These are phyloP conservation scores for Drosophila erecta DNA, from an alignment of 1,140 invertebrate species.

Conservation along the genomic window DNA sequence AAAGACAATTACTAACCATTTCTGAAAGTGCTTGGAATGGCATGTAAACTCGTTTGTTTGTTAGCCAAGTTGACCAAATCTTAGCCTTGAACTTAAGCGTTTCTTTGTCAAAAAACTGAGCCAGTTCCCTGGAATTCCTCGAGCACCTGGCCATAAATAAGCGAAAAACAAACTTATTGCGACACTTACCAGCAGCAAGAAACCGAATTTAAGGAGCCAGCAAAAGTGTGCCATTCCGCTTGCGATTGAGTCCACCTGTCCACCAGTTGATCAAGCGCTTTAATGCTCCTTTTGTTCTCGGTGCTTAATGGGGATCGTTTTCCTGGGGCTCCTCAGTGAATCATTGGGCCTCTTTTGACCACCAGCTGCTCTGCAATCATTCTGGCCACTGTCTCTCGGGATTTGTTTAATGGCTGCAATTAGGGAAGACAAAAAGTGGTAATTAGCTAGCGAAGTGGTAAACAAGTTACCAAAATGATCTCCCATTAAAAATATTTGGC, in stretches of 20 bases:
- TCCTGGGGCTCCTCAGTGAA: constrained; percentile 51
- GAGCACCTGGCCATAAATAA: constrained; percentile 35
- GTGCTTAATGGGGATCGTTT: constrained; percentile 62
- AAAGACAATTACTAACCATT: neutral
- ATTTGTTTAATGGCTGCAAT: constrained; percentile 70
- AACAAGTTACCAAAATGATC: constrained; percentile 7
- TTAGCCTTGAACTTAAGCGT: constrained; percentile 37
- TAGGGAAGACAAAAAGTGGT: constrained; percentile 58
- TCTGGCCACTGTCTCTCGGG: constrained; percentile 10
- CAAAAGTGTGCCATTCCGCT: constrained; percentile 79
- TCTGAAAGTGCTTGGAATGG: neutral
- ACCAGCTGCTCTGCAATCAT: constrained; percentile 59
- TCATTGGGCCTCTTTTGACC: constrained; percentile 58
- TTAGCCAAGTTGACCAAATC: constrained; percentile 11
- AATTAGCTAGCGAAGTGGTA: constrained; percentile 46
- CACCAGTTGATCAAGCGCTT: constrained; percentile 50
- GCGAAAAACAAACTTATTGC: constrained; percentile 17
- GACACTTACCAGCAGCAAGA: constrained; percentile 75
- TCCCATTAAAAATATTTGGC: constrained; percentile 31
- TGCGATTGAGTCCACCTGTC: constrained; percentile 30
- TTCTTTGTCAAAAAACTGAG: neutral
- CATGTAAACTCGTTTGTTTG: constrained; percentile 22
- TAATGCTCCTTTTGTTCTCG: constrained; percentile 47
- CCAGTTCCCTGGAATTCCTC: constrained; percentile 33
- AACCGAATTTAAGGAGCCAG: constrained; percentile 71